Percentiles rank a stretch among this genome's conserved stretches.
phyloP scores from a whole-genome alignment of 2,113 vertebrate species.

The Dasyprocta punctata region DNA sequence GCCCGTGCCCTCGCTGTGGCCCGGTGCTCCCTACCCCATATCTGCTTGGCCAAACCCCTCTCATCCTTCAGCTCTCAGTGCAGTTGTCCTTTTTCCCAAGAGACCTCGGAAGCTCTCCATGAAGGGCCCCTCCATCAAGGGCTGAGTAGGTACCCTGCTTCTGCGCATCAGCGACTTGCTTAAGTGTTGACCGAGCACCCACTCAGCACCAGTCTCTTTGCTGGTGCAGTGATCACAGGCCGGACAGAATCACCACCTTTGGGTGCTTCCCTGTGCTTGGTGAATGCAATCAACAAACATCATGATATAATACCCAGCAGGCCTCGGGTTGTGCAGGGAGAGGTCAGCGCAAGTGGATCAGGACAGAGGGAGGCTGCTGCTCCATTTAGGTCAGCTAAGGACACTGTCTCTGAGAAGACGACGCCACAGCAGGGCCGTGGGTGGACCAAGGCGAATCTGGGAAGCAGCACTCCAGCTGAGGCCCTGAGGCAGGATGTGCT shows the following conservation, averaged over 20 bases:
- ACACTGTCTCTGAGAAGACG: not conserved
- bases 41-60: not conserved
- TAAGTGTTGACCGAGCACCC: not conserved
- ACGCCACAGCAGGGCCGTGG: too few relatives aligned
- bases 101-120: not conserved
- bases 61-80: not conserved
- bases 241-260: not conserved
- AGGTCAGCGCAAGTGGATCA: not conserved
- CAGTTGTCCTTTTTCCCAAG: not conserved
- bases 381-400: not conserved
- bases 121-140: not conserved
- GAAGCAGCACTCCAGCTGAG: not conserved
- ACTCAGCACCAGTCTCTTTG: not conserved
- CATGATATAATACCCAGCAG: fast-evolving
- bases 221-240: fast-evolving
- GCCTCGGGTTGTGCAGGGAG: not conserved
- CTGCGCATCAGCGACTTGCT: not conserved
- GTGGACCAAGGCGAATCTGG: too few relatives aligned
- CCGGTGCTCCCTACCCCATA: too few relatives aligned
- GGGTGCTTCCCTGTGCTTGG: not conserved
- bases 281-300: not conserved
- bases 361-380: not conserved
- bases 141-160: not conserved
- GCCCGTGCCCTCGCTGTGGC: too few relatives aligned
- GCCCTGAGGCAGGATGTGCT: not conserved